These are phyloP conservation scores for Tachuris rubrigastra DNA, from an alignment of 2,113 vertebrate species.

Conservation along the genomic window DNA sequence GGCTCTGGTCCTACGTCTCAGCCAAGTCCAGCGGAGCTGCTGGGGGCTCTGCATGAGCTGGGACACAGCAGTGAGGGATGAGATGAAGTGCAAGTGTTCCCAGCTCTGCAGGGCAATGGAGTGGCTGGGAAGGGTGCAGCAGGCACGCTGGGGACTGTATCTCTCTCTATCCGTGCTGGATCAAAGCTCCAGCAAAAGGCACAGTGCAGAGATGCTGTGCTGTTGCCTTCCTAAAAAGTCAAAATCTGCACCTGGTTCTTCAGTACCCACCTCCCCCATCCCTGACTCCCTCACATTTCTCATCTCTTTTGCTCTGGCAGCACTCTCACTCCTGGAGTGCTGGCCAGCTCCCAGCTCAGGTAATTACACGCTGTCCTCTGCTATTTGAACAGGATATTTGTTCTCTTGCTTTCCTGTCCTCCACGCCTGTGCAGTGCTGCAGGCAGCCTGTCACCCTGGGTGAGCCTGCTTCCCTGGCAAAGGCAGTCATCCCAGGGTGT, in stretches of 20 bases:
- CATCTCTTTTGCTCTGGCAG: neutral
- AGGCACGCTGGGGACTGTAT: neutral
- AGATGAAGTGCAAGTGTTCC: rapidly evolving
- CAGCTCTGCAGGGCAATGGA: neutral
- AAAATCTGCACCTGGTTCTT: neutral
- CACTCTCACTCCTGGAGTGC: neutral
- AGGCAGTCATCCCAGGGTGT: neutral
- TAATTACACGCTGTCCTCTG: constrained; percentile 22
- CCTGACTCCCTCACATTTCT: neutral
- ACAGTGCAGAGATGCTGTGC: neutral
- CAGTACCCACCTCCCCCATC: neutral
- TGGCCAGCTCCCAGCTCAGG: constrained; percentile 59
- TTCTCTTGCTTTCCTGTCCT: constrained; percentile 6
- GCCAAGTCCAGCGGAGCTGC: neutral
- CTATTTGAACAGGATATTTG: constrained; percentile 29
- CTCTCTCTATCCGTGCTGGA: neutral
- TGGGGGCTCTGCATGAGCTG: neutral
- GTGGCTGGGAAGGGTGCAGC: neutral
- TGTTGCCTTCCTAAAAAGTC: neutral
- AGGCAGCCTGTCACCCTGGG: neutral
- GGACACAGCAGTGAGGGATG: neutral
- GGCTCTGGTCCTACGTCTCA: neutral
- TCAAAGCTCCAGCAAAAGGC: rapidly evolving
- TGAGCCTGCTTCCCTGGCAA: neutral
- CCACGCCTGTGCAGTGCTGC: neutral